Base-by-base conservation (phyloP, 2,888 invertebrate species). In the Lasioglossum calceatum region DNA sequence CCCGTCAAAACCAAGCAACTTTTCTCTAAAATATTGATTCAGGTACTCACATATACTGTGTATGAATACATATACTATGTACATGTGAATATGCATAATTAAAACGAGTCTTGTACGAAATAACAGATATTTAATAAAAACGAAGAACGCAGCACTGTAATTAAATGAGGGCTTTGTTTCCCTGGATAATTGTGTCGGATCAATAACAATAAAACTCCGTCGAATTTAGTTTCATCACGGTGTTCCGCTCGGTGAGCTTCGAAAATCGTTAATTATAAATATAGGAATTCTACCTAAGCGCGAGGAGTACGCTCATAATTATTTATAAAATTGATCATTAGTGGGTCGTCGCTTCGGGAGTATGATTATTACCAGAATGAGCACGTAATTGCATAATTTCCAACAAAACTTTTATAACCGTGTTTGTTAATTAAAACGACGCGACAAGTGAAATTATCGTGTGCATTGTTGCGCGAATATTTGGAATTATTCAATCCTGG, bases 371-470 rank as follows among this genome's bases (percentile, higher is more conserved):
- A 64, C 16, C 19, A 19, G 32, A 64, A 32, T 16, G 7, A 32
- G 0, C 64, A 32, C 16, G 32, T 32, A 32, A 64, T 64, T 32
- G 19, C 32, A 64, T 19, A 27, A 64, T 32, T 16, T 1, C 64
- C 14, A 64, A 32, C 64, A 19, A 32, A 64, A 64, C 32, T 64
- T 64, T 64, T 32, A 16, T 7, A 1, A 7, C 2, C 16, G 27
- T 32, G 64, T 32, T 64, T 32, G 64, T 64, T 32, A 64, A 64
- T 64, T 64, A 64, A 64, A 64, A 64, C 64, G 32, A 64, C 16
- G 64, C 64, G 64, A 64, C 64, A 16, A 32, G 5, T 32, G 64
- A 32, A 8, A 64, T 64, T 64, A 7, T 32, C 2, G 64, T 2
- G 32, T 2, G 64, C 27, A 32, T 32, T 32, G 7, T 64, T 32